Percentiles rank a stretch among this genome's conserved stretches.
Evolutionary conservation across 1,140 invertebrate species (phyloP).

Genomic region (Temnothorax curvispinosus): DNA sequence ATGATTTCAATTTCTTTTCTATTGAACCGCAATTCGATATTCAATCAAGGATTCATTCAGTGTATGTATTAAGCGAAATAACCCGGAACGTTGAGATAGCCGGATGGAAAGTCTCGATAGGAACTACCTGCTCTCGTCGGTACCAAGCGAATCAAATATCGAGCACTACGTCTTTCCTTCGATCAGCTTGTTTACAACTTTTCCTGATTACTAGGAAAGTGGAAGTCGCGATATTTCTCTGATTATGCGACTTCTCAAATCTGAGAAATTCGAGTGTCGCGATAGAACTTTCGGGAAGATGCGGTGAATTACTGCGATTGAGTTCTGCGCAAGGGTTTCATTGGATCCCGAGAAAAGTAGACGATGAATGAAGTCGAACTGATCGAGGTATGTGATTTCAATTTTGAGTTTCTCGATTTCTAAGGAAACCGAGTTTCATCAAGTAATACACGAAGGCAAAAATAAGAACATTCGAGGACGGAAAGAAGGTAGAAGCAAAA

Average conservation of each 20-base stretch:
- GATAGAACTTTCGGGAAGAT: background rate
- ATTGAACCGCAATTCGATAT: conserved; percentile 61
- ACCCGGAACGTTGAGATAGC: background rate
- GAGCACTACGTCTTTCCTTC: background rate
- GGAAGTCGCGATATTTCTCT: background rate
- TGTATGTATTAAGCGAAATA: conserved; percentile 37
- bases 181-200: conserved; percentile 15
- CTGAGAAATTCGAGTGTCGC: background rate
- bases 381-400: background rate
- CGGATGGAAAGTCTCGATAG: background rate
- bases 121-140: background rate
- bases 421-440: background rate
- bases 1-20: conserved; percentile 67
- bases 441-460: background rate
- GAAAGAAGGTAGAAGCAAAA: background rate
- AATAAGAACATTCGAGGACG: background rate
- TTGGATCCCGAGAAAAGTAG: background rate
- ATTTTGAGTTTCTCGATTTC: conserved; percentile 23
- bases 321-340: background rate
- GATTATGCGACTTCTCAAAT: background rate
- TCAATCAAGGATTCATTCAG: conserved; percentile 51
- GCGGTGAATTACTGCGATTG: conserved; percentile 39
- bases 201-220: background rate
- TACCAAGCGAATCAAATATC: conserved; percentile 49
- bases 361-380: background rate